Conservation (phyloP, 2,888 invertebrate species). For the Tinea pellionella region DNA sequence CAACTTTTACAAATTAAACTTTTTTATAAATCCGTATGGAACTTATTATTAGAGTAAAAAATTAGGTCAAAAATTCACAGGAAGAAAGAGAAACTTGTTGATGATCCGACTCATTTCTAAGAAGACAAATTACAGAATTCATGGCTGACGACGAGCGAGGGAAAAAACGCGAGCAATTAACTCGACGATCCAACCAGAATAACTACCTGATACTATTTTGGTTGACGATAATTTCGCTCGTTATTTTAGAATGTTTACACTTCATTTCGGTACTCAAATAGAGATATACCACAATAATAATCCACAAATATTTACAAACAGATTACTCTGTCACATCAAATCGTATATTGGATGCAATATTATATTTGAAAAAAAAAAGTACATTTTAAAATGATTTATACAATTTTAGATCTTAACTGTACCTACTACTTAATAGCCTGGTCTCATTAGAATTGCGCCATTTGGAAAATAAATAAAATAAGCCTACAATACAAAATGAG, state of each 20-base stretch:
- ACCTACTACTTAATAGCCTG: too few relatives aligned
- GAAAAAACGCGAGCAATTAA: slow-evolving; percentile 67
- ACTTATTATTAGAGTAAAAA: neutral
- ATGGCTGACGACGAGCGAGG: slow-evolving; percentile 42
- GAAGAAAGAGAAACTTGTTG: slow-evolving; percentile 22
- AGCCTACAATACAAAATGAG: neutral
- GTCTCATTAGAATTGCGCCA: neutral
- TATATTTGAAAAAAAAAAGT: too few relatives aligned
- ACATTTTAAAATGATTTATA: too few relatives aligned
- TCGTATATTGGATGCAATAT: slow-evolving; percentile 10
- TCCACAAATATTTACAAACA: slow-evolving; percentile 6
- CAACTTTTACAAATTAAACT: too few relatives aligned
- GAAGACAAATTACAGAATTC: slow-evolving; percentile 68
- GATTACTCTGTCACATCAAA: slow-evolving; percentile 20
- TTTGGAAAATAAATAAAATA: neutral
- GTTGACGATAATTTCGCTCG: slow-evolving; percentile 51
- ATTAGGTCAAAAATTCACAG: neutral
- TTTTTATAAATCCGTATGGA: too few relatives aligned
- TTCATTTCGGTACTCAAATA: slow-evolving; percentile 30
- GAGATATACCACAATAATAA: slow-evolving; percentile 21
- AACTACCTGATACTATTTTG: slow-evolving; percentile 45
- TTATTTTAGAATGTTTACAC: slow-evolving; percentile 51
- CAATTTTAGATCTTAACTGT: too few relatives aligned
- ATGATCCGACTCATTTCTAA: slow-evolving; percentile 68
- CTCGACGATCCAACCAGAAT: slow-evolving; percentile 45